Conservation (phyloP, 2,797 vertebrate genomes). For the Stomatorhinus walkeri region DNA sequence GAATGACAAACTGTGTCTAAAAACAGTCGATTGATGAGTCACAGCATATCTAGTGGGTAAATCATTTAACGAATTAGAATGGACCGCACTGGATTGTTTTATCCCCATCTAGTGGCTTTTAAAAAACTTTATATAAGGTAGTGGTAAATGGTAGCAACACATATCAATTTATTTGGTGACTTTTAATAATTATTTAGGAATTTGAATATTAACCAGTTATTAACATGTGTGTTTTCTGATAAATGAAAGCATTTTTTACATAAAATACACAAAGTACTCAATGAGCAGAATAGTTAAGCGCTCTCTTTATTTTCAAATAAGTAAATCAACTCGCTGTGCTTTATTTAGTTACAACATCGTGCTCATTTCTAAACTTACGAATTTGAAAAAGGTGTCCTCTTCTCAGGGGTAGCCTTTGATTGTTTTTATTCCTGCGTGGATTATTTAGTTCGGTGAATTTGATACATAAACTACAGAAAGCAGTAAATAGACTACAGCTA, state of each 20-base stretch:
- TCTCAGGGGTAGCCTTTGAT: not conserved
- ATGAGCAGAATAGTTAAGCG: conserved; percentile 3
- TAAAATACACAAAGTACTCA: not conserved
- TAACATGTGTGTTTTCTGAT: not conserved
- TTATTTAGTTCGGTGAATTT: not conserved
- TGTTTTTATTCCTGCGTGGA: not conserved
- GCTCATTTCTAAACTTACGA: not conserved
- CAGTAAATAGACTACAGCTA: not conserved
- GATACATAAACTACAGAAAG: not conserved
- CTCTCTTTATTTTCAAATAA: not conserved
- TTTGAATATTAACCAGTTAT: not conserved
- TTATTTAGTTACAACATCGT: not conserved
- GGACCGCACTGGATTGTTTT: not conserved
- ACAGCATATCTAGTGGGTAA: not conserved
- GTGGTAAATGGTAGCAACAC: not conserved
- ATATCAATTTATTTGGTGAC: not conserved
- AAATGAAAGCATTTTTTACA: not conserved
- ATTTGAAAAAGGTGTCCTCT: not conserved
- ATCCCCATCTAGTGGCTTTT: conserved; percentile 12
- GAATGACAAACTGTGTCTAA: conserved; percentile 6
- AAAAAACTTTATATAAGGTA: not conserved
- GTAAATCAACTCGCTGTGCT: not conserved
- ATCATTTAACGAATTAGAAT: not conserved
- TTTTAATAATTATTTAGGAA: not conserved
- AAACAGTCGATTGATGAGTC: not conserved